Base-by-base conservation (phyloP, 2,797 vertebrate species). In the Scolopax rusticola region DNA sequence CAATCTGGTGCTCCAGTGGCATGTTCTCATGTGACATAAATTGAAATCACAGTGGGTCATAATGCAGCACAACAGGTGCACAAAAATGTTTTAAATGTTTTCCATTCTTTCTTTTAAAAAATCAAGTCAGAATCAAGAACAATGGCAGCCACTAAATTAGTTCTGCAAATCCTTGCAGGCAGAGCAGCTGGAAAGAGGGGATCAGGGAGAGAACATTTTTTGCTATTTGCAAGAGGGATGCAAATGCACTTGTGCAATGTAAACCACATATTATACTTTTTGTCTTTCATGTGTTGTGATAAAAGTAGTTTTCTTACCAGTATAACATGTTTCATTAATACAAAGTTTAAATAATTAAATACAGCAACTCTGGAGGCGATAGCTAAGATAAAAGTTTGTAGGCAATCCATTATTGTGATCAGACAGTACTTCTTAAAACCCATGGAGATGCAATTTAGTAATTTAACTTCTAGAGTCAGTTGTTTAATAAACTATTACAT, bases 261-360 rank as follows among this genome's bases (percentile, higher is more conserved):
- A 94, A 90, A 90, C 65, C 67, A 84, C 74, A 20, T 84, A 91
- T 27, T 80, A 76, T 60, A 48, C 61, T 84, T 96, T 96, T 94
- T 81, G 77, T 64, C 91, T 97, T 97, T 97, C 86, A 80, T 96
- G 77, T 91, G 59, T 51, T 48, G 23, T 91, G 96, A 96, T 97
- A 96, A 97, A 97, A 98, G 95, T 94, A 92, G 76, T 76, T 95
- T 96, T 90, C 87, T 96, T 97, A 95, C 68, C 84, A 97, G 84
- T 94, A 90, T 74, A 96, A 61, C 93, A 95, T 95, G 96, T 97
- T 98, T 97, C 96, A 96, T 98, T 97, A 97, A 97, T 93, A 96
- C 73, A 88, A 57, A 69, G 83, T 93, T 97, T 98, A 96, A 97
- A 98, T 98, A 97, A 98, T 98, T 98, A 97, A 98, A 96, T 88